A percentile compares a stretch with the other conserved stretches of the same genome.
Evolutionary conservation across 2,797 vertebrate species (phyloP).

Genomic region (Thamnophis elegans): DNA sequence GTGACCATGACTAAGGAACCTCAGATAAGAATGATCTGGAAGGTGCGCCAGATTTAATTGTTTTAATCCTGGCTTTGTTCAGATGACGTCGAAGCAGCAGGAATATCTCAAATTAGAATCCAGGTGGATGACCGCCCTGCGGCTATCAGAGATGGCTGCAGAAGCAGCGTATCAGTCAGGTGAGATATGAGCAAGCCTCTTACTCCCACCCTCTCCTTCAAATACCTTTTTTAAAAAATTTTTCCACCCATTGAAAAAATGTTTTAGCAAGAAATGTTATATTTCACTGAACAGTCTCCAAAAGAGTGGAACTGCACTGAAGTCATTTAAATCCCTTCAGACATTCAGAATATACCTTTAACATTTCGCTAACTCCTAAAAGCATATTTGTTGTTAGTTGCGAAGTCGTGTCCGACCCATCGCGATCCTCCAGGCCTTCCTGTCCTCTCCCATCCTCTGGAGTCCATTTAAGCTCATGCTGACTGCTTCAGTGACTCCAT

Average conservation of each 20-base stretch:
- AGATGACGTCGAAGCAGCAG: slow-evolving; percentile 83
- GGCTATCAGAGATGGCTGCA: slow-evolving; percentile 87
- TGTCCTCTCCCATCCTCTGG: too few species aligned
- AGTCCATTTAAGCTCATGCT: too few species aligned
- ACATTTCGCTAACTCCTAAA: not conserved
- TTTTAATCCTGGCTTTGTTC: slow-evolving; percentile 28
- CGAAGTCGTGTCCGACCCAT: too few species aligned
- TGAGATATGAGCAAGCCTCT: slow-evolving; percentile 52
- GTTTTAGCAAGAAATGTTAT: not conserved
- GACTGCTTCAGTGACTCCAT: too few species aligned
- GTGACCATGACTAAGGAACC: not conserved
- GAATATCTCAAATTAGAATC: slow-evolving; percentile 83
- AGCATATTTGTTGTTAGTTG: too few species aligned
- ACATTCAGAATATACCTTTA: too few species aligned
- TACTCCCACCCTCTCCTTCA: not conserved
- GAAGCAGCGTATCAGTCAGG: slow-evolving; percentile 89
- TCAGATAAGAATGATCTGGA: not conserved
- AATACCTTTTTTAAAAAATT: too few species aligned
- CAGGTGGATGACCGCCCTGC: slow-evolving; percentile 84
- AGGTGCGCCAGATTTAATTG: not conserved
- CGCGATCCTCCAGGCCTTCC: too few species aligned
- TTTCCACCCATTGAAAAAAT: not conserved
- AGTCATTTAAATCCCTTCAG: not conserved
- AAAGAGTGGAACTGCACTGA: not conserved
- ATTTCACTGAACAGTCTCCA: not conserved